Base-by-base conservation (phyloP, 2,888 invertebrate species). In the Nowickia ferox region DNA sequence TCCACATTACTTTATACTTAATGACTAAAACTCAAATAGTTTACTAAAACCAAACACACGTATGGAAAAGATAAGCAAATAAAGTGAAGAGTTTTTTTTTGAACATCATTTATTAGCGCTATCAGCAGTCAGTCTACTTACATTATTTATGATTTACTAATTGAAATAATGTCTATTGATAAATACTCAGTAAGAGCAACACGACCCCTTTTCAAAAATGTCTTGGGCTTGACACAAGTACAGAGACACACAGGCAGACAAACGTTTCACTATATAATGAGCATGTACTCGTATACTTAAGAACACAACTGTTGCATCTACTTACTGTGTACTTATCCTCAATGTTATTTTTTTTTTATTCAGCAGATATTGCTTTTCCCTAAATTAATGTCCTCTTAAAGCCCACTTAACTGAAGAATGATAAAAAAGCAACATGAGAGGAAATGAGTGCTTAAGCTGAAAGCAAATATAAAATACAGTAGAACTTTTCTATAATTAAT, bases 281-380 rank as follows among this genome's bases (percentile, higher is more conserved):
- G 15, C 40, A 17, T 5, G 11, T n/a, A n/a, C n/a, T n/a, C n/a
- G n/a, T 15, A 42, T 53, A 53, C 19, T 77, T 66, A 17, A 57
- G 22, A 57, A n/a, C 11, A 71, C 65, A 80, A 80, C 80, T 80
- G 72, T 80, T 80, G 80, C 72, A 66, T 80, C 11, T 55, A 53
- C 10, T 65, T 19, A 15, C 44, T 10, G 1, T 30, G 42, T 65
- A 42, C 17, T 65, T 51, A 17, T 42, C 38, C 53, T 22, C 22
- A 8, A 44, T 55, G 11, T 30, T 30, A 6, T 30, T 30, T 30
- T 30, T 30, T 5, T n/a, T 22, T 48, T 72, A 22, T 78, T 69
- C 19, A 10, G 51, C 51, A 69, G 78, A 17, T 53, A 69, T 55
- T 63, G 46, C 44, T 55, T 79, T 68, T 61, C 38, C 81, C 46